These are phyloP conservation scores for Sebastolobus alascanus DNA, from an alignment of 2,797 vertebrate genomes.

Conservation along the genomic window DNA sequence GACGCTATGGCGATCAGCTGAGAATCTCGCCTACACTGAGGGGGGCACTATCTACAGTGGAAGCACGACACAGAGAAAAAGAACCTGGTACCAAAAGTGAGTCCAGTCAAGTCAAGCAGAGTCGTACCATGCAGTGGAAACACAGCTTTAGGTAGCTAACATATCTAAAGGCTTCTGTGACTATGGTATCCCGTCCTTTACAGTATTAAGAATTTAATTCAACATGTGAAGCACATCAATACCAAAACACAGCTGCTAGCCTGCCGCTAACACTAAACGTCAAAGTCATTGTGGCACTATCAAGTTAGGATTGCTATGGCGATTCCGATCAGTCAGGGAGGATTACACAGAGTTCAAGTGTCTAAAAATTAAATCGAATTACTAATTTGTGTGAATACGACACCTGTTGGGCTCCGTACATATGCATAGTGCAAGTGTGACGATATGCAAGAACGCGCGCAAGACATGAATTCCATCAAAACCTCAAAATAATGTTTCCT, in stretches of 20 bases:
- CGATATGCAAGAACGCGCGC: not conserved
- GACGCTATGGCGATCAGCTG: no score
- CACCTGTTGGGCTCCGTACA: not conserved
- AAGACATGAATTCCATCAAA: slow-evolving; percentile 30
- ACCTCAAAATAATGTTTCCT: slow-evolving; percentile 39
- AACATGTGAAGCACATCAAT: no score
- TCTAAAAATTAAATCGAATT: slow-evolving; percentile 3
- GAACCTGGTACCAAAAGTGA: no score
- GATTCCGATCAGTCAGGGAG: not conserved
- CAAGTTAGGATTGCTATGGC: not conserved
- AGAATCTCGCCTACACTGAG: no score
- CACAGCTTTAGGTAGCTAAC: not conserved
- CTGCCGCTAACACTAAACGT: no score
- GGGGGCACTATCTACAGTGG: no score
- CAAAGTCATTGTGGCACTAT: not conserved
- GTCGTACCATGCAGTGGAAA: no score
- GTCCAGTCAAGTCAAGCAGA: no score
- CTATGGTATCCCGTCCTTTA: no score
- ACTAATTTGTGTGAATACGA: not conserved
- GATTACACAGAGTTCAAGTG: not conserved
- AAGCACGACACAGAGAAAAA: no score
- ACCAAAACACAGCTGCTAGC: no score
- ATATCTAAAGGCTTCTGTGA: not conserved
- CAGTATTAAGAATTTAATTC: no score
- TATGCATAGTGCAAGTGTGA: not conserved